Conservation (phyloP, 1,140 invertebrate genomes). For the Hyphantria cunea region DNA sequence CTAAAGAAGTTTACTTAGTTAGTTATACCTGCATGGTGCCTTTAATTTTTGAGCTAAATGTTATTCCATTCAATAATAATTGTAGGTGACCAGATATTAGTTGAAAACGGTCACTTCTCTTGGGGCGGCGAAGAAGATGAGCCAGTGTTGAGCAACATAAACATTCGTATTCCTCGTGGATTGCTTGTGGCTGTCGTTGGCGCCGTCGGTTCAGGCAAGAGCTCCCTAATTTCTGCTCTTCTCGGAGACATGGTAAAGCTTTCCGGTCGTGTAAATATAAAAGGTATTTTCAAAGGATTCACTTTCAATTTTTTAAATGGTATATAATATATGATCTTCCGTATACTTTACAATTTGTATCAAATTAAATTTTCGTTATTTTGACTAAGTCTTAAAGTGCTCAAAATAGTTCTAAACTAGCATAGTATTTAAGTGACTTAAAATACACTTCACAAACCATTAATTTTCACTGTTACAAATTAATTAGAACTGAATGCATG, state of each 20-base stretch:
- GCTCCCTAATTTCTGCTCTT: conserved; percentile 92
- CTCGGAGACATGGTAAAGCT: conserved; percentile 93
- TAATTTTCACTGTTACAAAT: no score
- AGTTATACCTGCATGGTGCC: not conserved
- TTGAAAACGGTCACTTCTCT: conserved; percentile 90
- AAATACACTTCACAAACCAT: no score
- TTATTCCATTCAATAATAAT: not conserved
- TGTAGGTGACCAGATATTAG: conserved; percentile 86
- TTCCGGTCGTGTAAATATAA: conserved; percentile 90
- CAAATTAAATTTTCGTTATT: no score
- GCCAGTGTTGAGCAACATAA: conserved; percentile 87
- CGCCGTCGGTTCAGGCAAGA: conserved; percentile 94
- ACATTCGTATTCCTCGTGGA: conserved; percentile 85
- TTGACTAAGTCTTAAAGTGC: no score
- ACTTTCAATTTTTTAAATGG: conserved; percentile 1
- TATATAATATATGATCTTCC: not conserved
- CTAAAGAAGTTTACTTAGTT: not conserved
- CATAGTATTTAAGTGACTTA: no score
- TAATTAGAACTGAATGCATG: no score
- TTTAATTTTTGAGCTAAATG: no score
- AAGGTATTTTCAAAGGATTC: conserved; percentile 39
- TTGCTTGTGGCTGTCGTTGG: conserved; percentile 92
- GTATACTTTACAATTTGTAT: not conserved
- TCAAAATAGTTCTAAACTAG: no score
- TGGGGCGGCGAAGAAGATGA: conserved; percentile 86